Evolutionary conservation across 2,113 vertebrate species (phyloP).

Genomic region (Guaruba guarouba): DNA sequence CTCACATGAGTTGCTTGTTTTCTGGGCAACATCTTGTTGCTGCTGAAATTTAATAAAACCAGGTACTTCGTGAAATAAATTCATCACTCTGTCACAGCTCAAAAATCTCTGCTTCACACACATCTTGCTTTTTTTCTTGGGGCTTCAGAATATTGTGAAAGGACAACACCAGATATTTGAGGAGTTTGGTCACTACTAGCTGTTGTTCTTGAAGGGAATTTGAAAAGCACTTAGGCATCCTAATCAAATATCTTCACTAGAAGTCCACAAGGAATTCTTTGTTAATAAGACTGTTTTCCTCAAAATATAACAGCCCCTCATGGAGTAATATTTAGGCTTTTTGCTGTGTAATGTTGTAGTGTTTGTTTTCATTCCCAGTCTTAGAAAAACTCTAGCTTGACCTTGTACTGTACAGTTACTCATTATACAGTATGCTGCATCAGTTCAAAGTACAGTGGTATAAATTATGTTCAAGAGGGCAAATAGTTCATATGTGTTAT

Average conservation of each 20-base stretch:
- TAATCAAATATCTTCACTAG: slow-evolving; percentile 34
- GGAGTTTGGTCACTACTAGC: slow-evolving; percentile 37
- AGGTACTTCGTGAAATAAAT: background rate
- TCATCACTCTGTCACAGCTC: background rate
- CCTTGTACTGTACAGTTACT: slow-evolving; percentile 24
- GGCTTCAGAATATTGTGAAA: slow-evolving; percentile 8
- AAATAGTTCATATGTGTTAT: slow-evolving; percentile 15
- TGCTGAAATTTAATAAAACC: background rate
- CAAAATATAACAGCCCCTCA: background rate
- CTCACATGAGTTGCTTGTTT: background rate
- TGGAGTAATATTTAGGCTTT: slow-evolving; percentile 32
- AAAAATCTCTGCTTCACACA: background rate
- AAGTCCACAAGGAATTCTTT: slow-evolving; percentile 40
- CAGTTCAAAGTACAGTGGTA: slow-evolving; percentile 16
- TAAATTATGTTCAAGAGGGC: background rate
- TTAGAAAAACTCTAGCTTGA: slow-evolving; percentile 42
- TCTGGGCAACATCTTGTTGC: background rate
- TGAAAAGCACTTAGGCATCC: slow-evolving; percentile 39
- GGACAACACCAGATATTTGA: slow-evolving; percentile 44
- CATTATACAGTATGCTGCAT: background rate
- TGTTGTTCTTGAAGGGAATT: slow-evolving; percentile 12
- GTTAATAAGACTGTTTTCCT: slow-evolving; percentile 28
- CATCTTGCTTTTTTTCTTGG: background rate
- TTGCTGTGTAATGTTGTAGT: slow-evolving; percentile 21
- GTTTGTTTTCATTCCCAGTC: slow-evolving; percentile 6